A percentile compares a stretch with the other conserved stretches of the same genome.
These are phyloP conservation scores for Eilema sororculum DNA, from an alignment of 2,888 invertebrate genomes.

Conservation along the genomic window DNA sequence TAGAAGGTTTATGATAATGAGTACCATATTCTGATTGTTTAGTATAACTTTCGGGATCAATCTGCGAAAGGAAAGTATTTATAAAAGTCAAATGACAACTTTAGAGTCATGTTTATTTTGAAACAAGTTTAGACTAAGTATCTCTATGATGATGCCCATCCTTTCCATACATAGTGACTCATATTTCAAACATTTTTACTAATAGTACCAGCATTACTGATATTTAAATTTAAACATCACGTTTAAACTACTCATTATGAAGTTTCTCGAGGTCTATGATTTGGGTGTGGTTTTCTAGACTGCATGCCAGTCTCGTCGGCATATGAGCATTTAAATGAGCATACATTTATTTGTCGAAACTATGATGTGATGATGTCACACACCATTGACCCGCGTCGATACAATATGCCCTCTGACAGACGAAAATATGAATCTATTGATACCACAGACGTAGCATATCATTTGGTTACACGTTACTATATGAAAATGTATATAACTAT, in stretches of 20 bases:
- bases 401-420: conserved; percentile 51
- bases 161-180: conserved; percentile 5
- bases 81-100: neutral
- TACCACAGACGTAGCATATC: conserved; percentile 1
- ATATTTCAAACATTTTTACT: conserved; percentile 6
- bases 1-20: neutral
- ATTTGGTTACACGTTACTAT: neutral
- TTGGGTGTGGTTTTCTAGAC: conserved; percentile 60
- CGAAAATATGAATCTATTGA: conserved; percentile 33
- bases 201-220: conserved; percentile 5
- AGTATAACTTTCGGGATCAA: neutral
- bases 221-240: conserved; percentile 19
- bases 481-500: neutral
- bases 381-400: conserved; percentile 75
- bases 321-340: conserved; percentile 50
- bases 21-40: neutral
- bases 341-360: conserved; percentile 64
- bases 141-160: neutral
- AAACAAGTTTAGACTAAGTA: neutral
- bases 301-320: conserved; percentile 58
- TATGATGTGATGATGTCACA: conserved; percentile 80
- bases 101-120: neutral
- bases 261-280: conserved; percentile 43
- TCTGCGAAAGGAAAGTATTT: neutral
- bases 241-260: conserved; percentile 30